These are phyloP conservation scores for Eumerus sabulonum DNA, from an alignment of 2,888 invertebrate genomes.

Conservation along the genomic window DNA sequence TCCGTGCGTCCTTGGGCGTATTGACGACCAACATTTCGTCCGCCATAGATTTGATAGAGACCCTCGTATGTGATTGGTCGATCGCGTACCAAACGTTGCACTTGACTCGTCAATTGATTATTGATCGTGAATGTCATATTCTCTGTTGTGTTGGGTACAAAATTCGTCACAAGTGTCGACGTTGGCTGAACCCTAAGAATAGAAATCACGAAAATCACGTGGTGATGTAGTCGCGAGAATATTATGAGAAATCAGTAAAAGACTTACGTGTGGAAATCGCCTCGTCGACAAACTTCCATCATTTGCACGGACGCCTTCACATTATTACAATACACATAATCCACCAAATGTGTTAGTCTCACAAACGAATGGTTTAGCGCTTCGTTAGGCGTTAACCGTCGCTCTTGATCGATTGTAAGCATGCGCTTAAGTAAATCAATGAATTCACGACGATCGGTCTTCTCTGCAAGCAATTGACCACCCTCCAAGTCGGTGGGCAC, in stretches of 20 bases:
- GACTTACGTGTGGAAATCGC: slow-evolving; percentile 79
- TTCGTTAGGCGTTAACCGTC: slow-evolving; percentile 96
- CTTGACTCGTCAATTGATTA: slow-evolving; percentile 89
- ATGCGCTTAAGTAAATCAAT: slow-evolving; percentile 98
- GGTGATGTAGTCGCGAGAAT: background rate
- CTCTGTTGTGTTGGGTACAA: slow-evolving; percentile 87
- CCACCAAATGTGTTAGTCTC: slow-evolving; percentile 93
- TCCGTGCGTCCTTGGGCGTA: slow-evolving; percentile 85
- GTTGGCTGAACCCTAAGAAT: slow-evolving; percentile 79
- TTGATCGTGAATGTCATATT: slow-evolving; percentile 96
- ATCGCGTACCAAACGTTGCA: slow-evolving; percentile 85
- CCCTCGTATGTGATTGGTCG: slow-evolving; percentile 89
- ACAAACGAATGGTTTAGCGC: slow-evolving; percentile 97
- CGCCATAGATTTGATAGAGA: slow-evolving; percentile 83
- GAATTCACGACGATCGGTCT: slow-evolving; percentile 97
- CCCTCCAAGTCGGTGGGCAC: slow-evolving; percentile 98
- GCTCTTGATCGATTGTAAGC: slow-evolving; percentile 99
- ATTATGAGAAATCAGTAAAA: background rate
- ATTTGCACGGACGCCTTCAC: slow-evolving; percentile 98
- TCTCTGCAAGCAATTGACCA: slow-evolving; percentile 96
- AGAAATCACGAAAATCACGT: too few relatives aligned
- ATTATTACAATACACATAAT: slow-evolving; percentile 97
- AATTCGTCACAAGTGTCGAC: slow-evolving; percentile 85
- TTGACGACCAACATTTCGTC: slow-evolving; percentile 84
- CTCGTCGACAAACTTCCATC: slow-evolving; percentile 91